phyloP scores from a whole-genome alignment of 2,888 invertebrate species.

The Drosophila demipolita region DNA sequence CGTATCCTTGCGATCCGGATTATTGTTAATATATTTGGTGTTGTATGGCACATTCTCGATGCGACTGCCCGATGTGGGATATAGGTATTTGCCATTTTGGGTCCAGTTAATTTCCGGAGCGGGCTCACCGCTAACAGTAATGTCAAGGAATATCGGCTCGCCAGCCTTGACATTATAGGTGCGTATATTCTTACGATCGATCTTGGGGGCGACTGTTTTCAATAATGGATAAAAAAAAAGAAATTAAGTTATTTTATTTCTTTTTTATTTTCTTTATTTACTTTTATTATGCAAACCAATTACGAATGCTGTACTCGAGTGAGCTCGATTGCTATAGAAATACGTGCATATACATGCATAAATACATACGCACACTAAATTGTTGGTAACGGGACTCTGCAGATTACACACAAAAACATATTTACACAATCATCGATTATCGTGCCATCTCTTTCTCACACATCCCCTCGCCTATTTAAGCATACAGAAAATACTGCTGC shows the following conservation, averaged over 20 bases:
- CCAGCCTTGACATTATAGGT: conserved; percentile 95
- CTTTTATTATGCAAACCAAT: too few relatives aligned
- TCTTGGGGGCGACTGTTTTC: conserved; percentile 95
- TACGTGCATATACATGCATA: too few relatives aligned
- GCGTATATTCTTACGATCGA: conserved; percentile 95
- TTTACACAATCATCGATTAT: too few relatives aligned
- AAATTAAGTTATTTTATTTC: conserved; percentile 12
- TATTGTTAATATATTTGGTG: conserved; percentile 94
- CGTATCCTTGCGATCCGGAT: conserved; percentile 94
- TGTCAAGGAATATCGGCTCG: conserved; percentile 95
- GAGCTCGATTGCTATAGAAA: too few relatives aligned
- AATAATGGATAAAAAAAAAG: background rate
- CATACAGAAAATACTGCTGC: too few relatives aligned
- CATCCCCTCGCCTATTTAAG: too few relatives aligned
- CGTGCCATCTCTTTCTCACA: too few relatives aligned
- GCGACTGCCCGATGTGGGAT: conserved; percentile 87
- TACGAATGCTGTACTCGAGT: too few relatives aligned
- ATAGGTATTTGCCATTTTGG: conserved; percentile 91
- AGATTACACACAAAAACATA: too few relatives aligned
- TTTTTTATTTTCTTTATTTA: background rate
- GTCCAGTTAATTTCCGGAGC: conserved; percentile 95
- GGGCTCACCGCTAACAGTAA: conserved; percentile 96
- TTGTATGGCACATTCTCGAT: conserved; percentile 94
- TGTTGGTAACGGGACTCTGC: too few relatives aligned
- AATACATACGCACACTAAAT: too few relatives aligned